Conservation (phyloP, 2,888 invertebrate species). For the Teinopalpus imperialis region DNA sequence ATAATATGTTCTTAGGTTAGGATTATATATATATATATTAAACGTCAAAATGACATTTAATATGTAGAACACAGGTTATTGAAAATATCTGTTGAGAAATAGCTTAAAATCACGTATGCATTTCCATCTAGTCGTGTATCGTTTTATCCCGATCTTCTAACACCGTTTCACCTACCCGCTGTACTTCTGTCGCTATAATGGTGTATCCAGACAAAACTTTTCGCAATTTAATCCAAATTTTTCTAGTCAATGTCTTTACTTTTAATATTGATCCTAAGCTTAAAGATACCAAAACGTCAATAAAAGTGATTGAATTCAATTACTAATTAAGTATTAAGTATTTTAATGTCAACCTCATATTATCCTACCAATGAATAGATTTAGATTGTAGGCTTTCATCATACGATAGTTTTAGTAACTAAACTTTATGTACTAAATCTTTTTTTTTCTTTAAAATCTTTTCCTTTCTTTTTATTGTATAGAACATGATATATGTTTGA, state of each 20-base stretch:
- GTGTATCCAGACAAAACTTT: conserved; percentile 60
- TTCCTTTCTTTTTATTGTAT: conserved; percentile 8
- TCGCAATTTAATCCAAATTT: conserved; percentile 70
- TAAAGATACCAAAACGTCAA: conserved; percentile 64
- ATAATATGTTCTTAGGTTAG: conserved; percentile 19
- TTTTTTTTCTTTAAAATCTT: conserved; percentile 17
- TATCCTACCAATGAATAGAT: conserved; percentile 62
- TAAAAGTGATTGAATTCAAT: conserved; percentile 35
- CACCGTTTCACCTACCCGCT: conserved; percentile 29
- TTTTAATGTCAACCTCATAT: conserved; percentile 44
- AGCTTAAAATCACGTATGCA: conserved; percentile 42
- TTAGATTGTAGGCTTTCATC: conserved; percentile 31
- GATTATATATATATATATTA: too few relatives aligned
- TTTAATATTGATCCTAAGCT: conserved; percentile 57
- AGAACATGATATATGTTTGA: conserved; percentile 13
- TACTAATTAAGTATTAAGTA: conserved; percentile 35
- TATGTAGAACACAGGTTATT: not conserved
- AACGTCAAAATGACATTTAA: conserved; percentile 6
- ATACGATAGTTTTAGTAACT: conserved; percentile 12
- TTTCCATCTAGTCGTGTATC: conserved; percentile 57
- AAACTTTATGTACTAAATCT: conserved; percentile 11
- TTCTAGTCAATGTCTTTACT: conserved; percentile 73
- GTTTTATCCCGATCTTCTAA: conserved; percentile 40
- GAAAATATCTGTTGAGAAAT: not conserved
- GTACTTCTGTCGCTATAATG: conserved; percentile 38